phyloP scores from a whole-genome alignment of 1,140 invertebrate species.

The Paraescarpia echinospica region DNA sequence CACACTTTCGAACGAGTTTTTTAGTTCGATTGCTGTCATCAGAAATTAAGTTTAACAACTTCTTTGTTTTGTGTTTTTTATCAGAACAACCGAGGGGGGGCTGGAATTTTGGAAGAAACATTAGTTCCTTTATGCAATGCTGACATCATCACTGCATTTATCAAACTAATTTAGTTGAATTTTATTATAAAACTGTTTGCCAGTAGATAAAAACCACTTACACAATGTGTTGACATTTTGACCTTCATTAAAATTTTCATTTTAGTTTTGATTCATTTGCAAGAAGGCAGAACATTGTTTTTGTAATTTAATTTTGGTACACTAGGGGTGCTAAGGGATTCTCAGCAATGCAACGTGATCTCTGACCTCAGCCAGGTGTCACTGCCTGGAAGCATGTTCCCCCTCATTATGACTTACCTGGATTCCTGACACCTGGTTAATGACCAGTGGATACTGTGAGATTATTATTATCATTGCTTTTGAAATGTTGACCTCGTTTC shows the following conservation, averaged over 20 bases:
- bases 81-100: not conserved
- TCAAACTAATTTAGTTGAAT: not conserved
- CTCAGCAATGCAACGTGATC: not conserved
- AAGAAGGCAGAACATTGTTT: not conserved
- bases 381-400: not conserved
- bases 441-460: not conserved
- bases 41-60: not conserved
- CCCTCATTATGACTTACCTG: not conserved
- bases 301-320: not conserved
- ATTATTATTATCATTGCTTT: not conserved
- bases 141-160: not conserved
- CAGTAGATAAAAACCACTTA: not conserved
- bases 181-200: not conserved
- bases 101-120: not conserved
- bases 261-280: not conserved
- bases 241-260: not conserved
- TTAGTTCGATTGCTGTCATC: not conserved
- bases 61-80: not conserved
- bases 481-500: no score
- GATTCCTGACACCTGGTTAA: not conserved
- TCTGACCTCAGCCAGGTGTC: not conserved
- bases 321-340: not conserved
- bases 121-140: not conserved
- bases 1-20: not conserved
- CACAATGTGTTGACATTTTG: not conserved